Percentiles rank a stretch among this genome's conserved stretches.
phyloP scores from a whole-genome alignment of 2,888 invertebrate genomes.

The Apodemia hepburni region DNA sequence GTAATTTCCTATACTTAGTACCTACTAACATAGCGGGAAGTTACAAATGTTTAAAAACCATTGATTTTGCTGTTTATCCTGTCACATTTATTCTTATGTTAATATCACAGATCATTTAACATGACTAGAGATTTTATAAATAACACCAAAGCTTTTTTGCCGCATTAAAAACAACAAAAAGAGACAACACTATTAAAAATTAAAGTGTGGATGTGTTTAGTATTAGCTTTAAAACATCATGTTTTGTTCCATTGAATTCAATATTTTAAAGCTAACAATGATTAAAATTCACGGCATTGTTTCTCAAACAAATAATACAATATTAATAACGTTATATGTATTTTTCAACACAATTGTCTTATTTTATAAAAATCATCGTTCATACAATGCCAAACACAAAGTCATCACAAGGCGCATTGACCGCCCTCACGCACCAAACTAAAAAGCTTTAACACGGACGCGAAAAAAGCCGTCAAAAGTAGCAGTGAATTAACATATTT shows the following conservation, averaged over 20 bases:
- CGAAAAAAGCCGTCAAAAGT: not conserved
- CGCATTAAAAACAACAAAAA: too few species aligned
- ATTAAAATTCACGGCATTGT: not conserved
- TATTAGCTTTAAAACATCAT: not conserved
- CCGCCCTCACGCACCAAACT: slow-evolving; percentile 33
- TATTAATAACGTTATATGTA: not conserved
- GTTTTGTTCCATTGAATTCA: not conserved
- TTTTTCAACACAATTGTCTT: slow-evolving; percentile 8
- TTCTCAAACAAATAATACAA: not conserved
- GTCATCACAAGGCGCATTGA: slow-evolving; percentile 31
- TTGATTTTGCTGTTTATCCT: too few species aligned
- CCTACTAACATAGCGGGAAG: too few species aligned
- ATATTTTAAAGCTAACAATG: not conserved
- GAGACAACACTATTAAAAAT: not conserved
- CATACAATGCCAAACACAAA: slow-evolving; percentile 19
- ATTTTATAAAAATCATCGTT: slow-evolving; percentile 14
- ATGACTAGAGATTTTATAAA: too few species aligned
- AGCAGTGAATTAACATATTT: slow-evolving; percentile 1
- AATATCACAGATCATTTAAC: too few species aligned
- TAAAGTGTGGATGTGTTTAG: not conserved
- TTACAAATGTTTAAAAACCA: too few species aligned
- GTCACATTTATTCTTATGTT: too few species aligned
- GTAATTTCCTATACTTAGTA: too few species aligned
- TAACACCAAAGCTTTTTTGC: too few species aligned
- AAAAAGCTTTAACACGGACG: slow-evolving; percentile 19